Evolutionary conservation across 2,113 vertebrate species (phyloP), one percentile per base, ranked within the genome.

Genomic region (Macaca nemestrina): DNA sequence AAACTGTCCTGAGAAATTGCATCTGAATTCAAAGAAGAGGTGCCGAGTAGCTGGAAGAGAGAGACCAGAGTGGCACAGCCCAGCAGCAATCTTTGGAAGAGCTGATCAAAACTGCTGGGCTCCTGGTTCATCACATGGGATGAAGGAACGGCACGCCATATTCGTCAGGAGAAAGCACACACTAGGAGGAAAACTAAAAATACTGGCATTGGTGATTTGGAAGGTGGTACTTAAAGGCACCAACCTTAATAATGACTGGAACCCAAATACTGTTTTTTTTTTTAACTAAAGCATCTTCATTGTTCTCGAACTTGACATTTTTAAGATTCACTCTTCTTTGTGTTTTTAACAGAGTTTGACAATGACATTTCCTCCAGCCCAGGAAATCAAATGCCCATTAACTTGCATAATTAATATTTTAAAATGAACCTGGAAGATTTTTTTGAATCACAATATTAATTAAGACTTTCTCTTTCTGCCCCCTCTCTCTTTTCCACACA

Each of bases 11-110:
- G 98, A 98, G 98, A 55, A 55, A 18, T 98, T 98, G 97, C 97
- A 98, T 98, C 97, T 98, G 98, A 98, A 98, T 98, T 98, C 98
- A 98, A 98, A 98, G 98, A 98, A 98, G 97, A 97, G 87, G 97
- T 98, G 95, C 97, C 98, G 98, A 98, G 98, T 98, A 98, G 98
- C 98, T 98, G 97, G 98, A 98, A 98, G 98, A 98, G 97, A 98
- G 98, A 98, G 98, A 98, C 97, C 98, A 98, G 97, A 98, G 96
- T 92, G 97, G 98, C 98, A 98, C 52, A 98, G 97, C 98, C 98
- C 98, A 98, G 97, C 98, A 98, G 98, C 97, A 97, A 98, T 98
- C 98, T 98, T 98, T 97, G 98, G 97, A 98, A 98, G 97, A 98
- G 97, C 98, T 96, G 88, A 86, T 68, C 72, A 35, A 52, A 83